Base-by-base conservation (phyloP, 2,888 invertebrate genomes). In the Idaea biselata region DNA sequence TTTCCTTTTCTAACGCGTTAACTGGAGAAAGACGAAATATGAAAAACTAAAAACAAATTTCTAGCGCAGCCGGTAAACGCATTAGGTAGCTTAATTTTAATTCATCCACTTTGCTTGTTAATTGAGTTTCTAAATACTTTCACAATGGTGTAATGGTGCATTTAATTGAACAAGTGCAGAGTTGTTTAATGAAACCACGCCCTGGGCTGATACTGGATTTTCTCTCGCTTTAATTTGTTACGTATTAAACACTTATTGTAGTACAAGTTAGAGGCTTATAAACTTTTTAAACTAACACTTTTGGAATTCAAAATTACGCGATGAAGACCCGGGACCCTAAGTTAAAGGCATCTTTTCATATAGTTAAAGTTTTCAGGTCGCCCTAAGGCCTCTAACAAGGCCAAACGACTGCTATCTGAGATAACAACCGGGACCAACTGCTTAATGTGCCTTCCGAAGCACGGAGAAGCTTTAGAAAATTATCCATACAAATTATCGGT, bases 101-200 rank as follows among this genome's bases (percentile, higher is more conserved):
- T 78, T 73, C 74, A 59, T 68, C 73, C 56, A 66, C 68, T 74
- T 75, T 70, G 70, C 66, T 68, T 72, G 65, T 59, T 64, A 63
- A 64, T 68, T 73, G 67, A 64, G 76, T 78, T 80, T 66, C 63
- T 65, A 68, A 73, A 69, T 72, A 76, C 75, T 76, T 79, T 80
- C 80, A 75, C 77, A 73, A 69, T 60, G 69, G 73, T 78, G 73
- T 76, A 77, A 78, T 78, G 69, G 66, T 70, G 73, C 69, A 73
- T 77, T 77, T 80, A 79, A 81, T 81, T 70, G 75, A 71, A 72
- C 78, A 73, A 80, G 76, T 78, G 73, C 68, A 61, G 63, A 63
- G 67, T 71, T 65, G 70, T 73, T 74, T 58, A 63, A 63, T 63
- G 70, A 61, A 57, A 69, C 81, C 84, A 78, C 85, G 79, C 86